Conservation (phyloP, 2,797 vertebrate species). For the Falco columbarius region DNA sequence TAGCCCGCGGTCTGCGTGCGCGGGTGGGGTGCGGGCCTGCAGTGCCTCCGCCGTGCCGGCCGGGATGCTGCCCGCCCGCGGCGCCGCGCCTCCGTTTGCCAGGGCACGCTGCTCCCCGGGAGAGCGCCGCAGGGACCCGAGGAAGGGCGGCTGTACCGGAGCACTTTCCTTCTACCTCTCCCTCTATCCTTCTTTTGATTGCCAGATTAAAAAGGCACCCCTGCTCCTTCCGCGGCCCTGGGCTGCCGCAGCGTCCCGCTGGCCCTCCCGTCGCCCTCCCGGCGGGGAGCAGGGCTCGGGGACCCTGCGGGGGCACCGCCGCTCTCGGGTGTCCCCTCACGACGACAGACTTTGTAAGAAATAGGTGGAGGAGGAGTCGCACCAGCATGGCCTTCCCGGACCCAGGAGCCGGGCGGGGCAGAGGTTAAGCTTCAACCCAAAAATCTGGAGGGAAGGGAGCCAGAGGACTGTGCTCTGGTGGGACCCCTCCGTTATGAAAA, state of each 20-base stretch:
- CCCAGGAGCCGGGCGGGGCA: not conserved
- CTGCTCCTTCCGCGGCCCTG: rapidly evolving
- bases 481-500: not conserved
- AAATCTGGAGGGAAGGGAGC: not conserved
- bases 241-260: not conserved
- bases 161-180: not conserved
- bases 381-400: not conserved
- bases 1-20: not conserved
- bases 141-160: not conserved
- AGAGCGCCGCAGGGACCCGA: not conserved
- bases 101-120: not conserved
- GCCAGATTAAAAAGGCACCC: not conserved
- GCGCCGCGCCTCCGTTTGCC: rapidly evolving
- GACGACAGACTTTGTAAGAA: not conserved
- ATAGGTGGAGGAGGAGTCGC: not conserved
- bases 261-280: no score
- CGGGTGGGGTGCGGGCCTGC: not conserved
- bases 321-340: not conserved
- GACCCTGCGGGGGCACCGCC: not conserved
- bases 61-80: not conserved
- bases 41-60: not conserved
- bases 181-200: not conserved
- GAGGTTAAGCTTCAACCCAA: not conserved
- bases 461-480: not conserved
- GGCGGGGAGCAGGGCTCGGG: rapidly evolving